Conservation (phyloP, 2,797 vertebrate genomes). For the Leptodactylus fallax region DNA sequence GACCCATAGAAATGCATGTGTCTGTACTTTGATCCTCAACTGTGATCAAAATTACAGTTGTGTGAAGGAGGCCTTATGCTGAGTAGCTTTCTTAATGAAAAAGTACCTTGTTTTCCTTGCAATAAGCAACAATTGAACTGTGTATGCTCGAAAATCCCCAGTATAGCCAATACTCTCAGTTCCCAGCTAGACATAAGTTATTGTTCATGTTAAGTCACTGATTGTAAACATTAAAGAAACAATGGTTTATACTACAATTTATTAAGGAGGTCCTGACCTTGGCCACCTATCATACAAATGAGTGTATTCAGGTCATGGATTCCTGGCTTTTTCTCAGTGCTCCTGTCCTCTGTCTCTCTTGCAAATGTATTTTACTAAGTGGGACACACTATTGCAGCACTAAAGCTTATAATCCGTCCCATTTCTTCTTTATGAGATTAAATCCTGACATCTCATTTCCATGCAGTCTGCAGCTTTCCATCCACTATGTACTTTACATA, state of each 20-base stretch:
- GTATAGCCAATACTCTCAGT: not conserved
- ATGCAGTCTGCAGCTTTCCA: constrained; percentile 58
- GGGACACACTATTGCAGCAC: constrained; percentile 51
- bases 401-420: constrained; percentile 59
- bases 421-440: constrained; percentile 61
- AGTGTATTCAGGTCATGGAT: constrained; percentile 14
- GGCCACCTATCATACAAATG: not conserved
- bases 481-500: constrained; percentile 60
- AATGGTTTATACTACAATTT: not conserved
- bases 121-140: too few species aligned
- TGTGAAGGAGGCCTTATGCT: too few species aligned
- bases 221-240: not conserved
- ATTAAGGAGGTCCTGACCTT: constrained; percentile 17
- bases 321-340: not conserved
- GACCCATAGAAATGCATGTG: too few species aligned
- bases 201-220: not conserved
- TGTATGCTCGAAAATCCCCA: not conserved
- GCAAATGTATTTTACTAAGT: constrained; percentile 57
- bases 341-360: constrained; percentile 16
- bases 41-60: too few species aligned
- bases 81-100: too few species aligned
- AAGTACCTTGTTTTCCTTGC: too few species aligned
- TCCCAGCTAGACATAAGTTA: not conserved
- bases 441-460: constrained; percentile 62
- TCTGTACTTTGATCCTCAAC: too few species aligned